phyloP scores from a whole-genome alignment of 2,888 invertebrate species.

The Gonocerus acuteangulatus region DNA sequence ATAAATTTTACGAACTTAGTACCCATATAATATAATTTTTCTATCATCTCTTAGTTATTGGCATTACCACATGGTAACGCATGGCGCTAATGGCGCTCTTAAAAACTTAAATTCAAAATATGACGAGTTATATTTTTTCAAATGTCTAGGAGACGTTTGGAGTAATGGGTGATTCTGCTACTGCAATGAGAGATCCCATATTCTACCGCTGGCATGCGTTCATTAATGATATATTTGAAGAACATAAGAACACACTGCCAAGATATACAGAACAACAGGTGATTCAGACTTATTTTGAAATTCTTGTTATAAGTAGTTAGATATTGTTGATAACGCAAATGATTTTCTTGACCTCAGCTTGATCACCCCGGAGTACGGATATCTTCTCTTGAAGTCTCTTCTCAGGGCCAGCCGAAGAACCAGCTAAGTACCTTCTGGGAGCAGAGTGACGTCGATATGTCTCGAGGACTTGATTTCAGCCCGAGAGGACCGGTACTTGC shows the following conservation, averaged over 20 bases:
- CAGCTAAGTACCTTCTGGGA: slow-evolving; percentile 66
- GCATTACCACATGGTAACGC: no score
- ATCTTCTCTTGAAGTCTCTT: slow-evolving; percentile 49
- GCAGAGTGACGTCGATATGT: slow-evolving; percentile 67
- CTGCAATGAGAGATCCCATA: slow-evolving; percentile 78
- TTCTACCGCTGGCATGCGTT: slow-evolving; percentile 81
- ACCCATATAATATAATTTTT: no score
- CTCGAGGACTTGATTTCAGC: slow-evolving; percentile 73
- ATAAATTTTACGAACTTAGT: no score
- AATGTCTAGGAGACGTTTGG: slow-evolving; percentile 61
- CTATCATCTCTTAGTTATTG: no score
- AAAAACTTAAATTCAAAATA: background rate
- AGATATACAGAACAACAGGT: slow-evolving; percentile 57
- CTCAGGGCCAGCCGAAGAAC: slow-evolving; percentile 48
- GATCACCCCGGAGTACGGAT: slow-evolving; percentile 58
- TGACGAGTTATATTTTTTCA: background rate
- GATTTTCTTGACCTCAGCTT: no score
- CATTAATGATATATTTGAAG: slow-evolving; percentile 68
- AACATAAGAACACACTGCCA: slow-evolving; percentile 62
- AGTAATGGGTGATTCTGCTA: slow-evolving; percentile 75
- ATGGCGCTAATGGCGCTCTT: no score
- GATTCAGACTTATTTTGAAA: no score
- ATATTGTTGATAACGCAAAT: no score
- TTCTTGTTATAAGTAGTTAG: no score
- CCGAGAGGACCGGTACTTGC: slow-evolving; percentile 67